phyloP scores from a whole-genome alignment of 2,888 invertebrate species.

The Parapristionchus giblindavisi region DNA sequence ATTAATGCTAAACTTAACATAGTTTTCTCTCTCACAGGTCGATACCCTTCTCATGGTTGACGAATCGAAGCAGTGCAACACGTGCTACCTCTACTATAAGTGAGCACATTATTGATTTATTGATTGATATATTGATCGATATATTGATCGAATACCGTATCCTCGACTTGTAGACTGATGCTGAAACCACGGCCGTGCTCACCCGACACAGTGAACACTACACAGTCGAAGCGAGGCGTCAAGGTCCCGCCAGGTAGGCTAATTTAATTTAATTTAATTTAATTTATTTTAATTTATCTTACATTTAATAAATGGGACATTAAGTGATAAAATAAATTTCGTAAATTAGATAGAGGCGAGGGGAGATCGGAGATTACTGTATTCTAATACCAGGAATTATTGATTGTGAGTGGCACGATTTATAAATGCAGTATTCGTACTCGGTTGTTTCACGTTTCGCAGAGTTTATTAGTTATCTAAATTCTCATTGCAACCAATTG shows the following conservation, averaged over 20 bases:
- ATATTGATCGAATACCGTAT: not conserved
- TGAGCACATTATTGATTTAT: constrained; percentile 21
- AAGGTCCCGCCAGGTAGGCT: constrained; percentile 8
- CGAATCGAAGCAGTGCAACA: constrained; percentile 37
- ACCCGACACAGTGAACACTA: not conserved
- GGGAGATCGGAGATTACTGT: too few species aligned
- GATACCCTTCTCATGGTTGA: constrained; percentile 22
- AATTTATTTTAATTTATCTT: too few species aligned
- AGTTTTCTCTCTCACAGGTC: constrained; percentile 8
- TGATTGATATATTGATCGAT: not conserved
- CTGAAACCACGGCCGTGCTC: constrained; percentile 32
- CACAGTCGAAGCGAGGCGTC: constrained; percentile 2
- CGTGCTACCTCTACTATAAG: constrained; percentile 37
- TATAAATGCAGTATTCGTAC: too few species aligned
- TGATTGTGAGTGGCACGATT: too few species aligned
- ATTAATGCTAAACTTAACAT: not conserved
- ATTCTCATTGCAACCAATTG: not conserved
- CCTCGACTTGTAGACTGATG: constrained; percentile 26
- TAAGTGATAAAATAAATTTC: not conserved
- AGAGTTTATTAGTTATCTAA: not conserved
- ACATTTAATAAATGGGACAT: too few species aligned
- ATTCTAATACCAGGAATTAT: too few species aligned
- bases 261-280: too few species aligned
- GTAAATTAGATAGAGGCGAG: too few species aligned
- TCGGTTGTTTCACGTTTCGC: too few species aligned